Evolutionary conservation across 2,797 vertebrate species (phyloP), one percentile per base, ranked within the genome.

Genomic region (Dicrostonyx torquatus): DNA sequence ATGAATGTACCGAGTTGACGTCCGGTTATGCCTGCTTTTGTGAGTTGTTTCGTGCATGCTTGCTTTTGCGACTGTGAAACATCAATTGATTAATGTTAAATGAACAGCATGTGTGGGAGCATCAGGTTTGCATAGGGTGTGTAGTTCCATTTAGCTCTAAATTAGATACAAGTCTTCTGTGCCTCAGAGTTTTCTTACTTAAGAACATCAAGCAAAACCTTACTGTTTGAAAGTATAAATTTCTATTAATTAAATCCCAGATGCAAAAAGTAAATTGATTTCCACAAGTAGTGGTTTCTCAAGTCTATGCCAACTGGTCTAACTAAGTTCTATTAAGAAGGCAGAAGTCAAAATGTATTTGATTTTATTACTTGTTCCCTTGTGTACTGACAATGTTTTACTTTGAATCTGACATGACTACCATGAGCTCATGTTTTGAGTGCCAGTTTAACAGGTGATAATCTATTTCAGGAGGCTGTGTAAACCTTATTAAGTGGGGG

Each of bases 1-100:
- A 92, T 86, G 80, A 96, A 95, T 43, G 14, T 17, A 14, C 50
- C 31, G 13, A 18, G 82, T 84, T 76, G 31, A 60, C 66, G 92
- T 64, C 6, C 0, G 50, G 1, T 11, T 72, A 0, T n/a, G 6
- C 34, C n/a, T 89, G 7, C 34, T 85, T 34, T 88, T 70, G 10
- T 37, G 48, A 24, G 24, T 48, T 55, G 3, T 68, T 68, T 55
- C 4, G 5, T 20, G 7, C 73, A 37, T 7, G 2, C 1, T 48
- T 50, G 43, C 31, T 85, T 50, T 68, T 78, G 77, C 15, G 17
- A 13, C 26, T 87, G 37, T 82, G 26, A 40, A 70, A 2, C 22
- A 20, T 20, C n/a, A 72, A 68, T 4, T 9, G 10, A 20, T 48
- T 34, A 62, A 29, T 13, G 48, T 22, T n/a, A 43, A 91, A 20